A percentile compares a stretch with the other conserved stretches of the same genome.
These are phyloP conservation scores for Streptopelia turtur DNA, from an alignment of 2,797 vertebrate genomes.

Conservation along the genomic window DNA sequence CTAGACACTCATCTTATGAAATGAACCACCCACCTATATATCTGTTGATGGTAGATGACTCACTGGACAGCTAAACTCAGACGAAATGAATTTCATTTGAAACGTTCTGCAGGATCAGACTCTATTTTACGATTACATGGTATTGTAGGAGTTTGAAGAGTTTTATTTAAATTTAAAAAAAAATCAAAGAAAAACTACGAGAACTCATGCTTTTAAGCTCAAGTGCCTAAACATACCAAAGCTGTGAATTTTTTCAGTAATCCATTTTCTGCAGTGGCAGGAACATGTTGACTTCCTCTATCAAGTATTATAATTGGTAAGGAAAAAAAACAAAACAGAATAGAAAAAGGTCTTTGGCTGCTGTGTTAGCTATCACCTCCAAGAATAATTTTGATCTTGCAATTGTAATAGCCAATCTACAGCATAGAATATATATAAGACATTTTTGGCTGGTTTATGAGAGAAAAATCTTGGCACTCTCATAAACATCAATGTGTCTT, in stretches of 20 bases:
- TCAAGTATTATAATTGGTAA: conserved; percentile 53
- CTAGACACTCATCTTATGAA: neutral
- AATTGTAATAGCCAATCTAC: conserved; percentile 43
- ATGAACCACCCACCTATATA: neutral
- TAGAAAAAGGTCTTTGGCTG: conserved; percentile 40
- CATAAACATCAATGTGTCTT: conserved; percentile 43
- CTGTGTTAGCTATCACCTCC: conserved; percentile 39
- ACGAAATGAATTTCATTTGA: conserved; percentile 25
- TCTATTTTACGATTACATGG: conserved; percentile 24
- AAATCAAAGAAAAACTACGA: neutral
- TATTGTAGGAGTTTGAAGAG: conserved; percentile 16
- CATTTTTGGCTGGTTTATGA: conserved; percentile 36
- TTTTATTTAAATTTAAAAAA: neutral
- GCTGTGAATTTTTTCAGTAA: conserved; percentile 34
- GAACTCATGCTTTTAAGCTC: neutral
- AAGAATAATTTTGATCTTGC: conserved; percentile 56
- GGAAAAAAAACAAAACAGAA: neutral
- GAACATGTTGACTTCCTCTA: conserved; percentile 44
- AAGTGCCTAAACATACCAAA: conserved; percentile 2
- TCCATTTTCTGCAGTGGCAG: conserved; percentile 21
- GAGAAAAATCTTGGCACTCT: conserved; percentile 8
- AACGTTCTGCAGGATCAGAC: conserved; percentile 13
- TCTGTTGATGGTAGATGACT: conserved; percentile 11
- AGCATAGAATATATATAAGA: conserved; percentile 14
- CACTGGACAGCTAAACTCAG: conserved; percentile 30